phyloP scores from a whole-genome alignment of 1,140 invertebrate species.

The Nilaparvata lugens region DNA sequence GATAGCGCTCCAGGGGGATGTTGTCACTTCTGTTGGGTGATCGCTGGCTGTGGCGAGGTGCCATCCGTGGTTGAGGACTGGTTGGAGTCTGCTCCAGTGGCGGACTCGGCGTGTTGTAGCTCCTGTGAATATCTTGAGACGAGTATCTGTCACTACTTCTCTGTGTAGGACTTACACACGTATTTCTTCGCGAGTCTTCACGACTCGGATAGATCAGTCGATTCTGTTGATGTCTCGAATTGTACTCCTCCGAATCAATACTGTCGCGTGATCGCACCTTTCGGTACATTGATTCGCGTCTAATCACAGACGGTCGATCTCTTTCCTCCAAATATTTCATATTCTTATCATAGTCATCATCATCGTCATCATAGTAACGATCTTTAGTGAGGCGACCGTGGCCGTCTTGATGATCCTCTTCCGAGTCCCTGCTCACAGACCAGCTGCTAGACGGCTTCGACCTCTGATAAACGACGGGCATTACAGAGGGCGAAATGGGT shows the following conservation, averaged over 20 bases:
- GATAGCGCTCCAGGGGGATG: slow-evolving; percentile 32
- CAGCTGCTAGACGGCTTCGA: slow-evolving; percentile 7
- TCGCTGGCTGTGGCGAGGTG: background rate
- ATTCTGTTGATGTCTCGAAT: slow-evolving; percentile 1
- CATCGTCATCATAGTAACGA: slow-evolving; percentile 5
- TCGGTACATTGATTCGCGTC: slow-evolving; percentile 5
- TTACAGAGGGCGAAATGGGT: background rate
- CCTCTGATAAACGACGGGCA: background rate
- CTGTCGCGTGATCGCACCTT: slow-evolving; percentile 13
- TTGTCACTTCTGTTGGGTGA: background rate
- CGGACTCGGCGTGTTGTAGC: background rate
- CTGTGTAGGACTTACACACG: background rate
- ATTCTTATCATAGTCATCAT: background rate
- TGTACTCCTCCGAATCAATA: slow-evolving; percentile 15
- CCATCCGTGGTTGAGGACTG: background rate
- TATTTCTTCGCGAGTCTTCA: slow-evolving; percentile 8
- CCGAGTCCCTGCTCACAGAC: slow-evolving; percentile 10
- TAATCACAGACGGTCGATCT: background rate
- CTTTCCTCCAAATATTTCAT: slow-evolving; percentile 6
- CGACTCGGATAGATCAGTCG: slow-evolving; percentile 20
- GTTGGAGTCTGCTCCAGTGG: background rate
- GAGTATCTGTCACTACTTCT: background rate
- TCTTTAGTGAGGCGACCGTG: background rate
- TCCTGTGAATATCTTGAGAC: background rate
- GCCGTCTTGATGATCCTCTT: background rate